These are phyloP conservation scores for Caenorhabditis zanzibari DNA, from an alignment of 2,888 invertebrate genomes.

Conservation along the genomic window DNA sequence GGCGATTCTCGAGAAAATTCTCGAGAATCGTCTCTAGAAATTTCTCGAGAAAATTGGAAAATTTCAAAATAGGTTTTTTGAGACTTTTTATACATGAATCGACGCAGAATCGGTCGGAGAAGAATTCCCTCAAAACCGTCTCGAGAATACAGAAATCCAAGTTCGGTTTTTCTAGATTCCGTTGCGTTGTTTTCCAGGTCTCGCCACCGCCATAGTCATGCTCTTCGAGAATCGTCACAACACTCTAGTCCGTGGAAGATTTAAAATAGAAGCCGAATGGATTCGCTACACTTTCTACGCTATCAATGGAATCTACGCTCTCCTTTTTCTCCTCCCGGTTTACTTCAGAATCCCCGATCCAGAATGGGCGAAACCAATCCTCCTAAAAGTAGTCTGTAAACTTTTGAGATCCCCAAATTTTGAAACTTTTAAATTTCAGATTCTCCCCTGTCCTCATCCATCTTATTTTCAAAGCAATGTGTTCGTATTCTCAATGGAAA, in stretches of 20 bases:
- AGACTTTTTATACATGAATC: too few species aligned
- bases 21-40: too few species aligned
- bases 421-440: slow-evolving; percentile 12
- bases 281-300: slow-evolving; percentile 51
- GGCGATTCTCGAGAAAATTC: too few species aligned
- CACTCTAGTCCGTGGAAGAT: slow-evolving; percentile 56
- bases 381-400: slow-evolving; percentile 55
- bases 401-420: too few species aligned
- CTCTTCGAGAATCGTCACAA: slow-evolving; percentile 63
- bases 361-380: slow-evolving; percentile 43
- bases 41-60: too few species aligned
- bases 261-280: slow-evolving; percentile 59
- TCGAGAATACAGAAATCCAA: too few species aligned
- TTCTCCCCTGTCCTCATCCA: slow-evolving; percentile 61
- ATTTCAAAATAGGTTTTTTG: too few species aligned
- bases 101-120: too few species aligned
- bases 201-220: slow-evolving; percentile 58
- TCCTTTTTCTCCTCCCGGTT: slow-evolving; percentile 51
- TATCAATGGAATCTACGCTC: slow-evolving; percentile 48
- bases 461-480: slow-evolving; percentile 49
- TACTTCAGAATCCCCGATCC: slow-evolving; percentile 60
- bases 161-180: not conserved
- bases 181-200: slow-evolving; percentile 22
- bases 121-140: too few species aligned
- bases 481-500: slow-evolving; percentile 55